A percentile compares a stretch with the other conserved stretches of the same genome.
These are phyloP conservation scores for Parasteatoda tepidariorum DNA, from an alignment of 1,140 invertebrate species.

Conservation along the genomic window DNA sequence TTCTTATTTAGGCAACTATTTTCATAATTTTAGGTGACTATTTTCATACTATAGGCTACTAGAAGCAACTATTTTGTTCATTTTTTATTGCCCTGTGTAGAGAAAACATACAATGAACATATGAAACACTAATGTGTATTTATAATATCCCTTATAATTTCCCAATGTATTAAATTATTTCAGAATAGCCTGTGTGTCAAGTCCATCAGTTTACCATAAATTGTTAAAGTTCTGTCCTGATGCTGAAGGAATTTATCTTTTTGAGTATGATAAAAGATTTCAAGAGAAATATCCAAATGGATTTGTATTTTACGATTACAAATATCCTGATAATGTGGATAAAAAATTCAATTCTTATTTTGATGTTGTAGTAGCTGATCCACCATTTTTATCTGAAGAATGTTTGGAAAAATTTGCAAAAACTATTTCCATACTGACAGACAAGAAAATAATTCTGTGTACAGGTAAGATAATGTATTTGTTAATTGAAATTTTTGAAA, in stretches of 20 bases:
- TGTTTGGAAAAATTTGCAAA: slow-evolving; percentile 85
- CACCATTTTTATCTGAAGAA: slow-evolving; percentile 93
- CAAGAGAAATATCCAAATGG: slow-evolving; percentile 77
- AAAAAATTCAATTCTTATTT: slow-evolving; percentile 74
- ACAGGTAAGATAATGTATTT: slow-evolving; percentile 76
- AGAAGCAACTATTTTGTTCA: too few relatives aligned
- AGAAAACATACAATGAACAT: too few relatives aligned
- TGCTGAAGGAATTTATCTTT: slow-evolving; percentile 76
- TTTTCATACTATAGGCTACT: too few relatives aligned
- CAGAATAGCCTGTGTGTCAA: slow-evolving; percentile 86
- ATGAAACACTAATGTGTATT: too few relatives aligned
- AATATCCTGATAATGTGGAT: slow-evolving; percentile 79
- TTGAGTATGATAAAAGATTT: slow-evolving; percentile 73
- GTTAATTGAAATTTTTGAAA: not conserved
- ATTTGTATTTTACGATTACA: slow-evolving; percentile 92
- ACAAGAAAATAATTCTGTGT: slow-evolving; percentile 87
- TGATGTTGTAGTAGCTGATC: slow-evolving; percentile 91
- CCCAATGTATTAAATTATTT: slow-evolving; percentile 29
- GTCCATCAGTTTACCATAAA: slow-evolving; percentile 84
- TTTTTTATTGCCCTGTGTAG: too few relatives aligned
- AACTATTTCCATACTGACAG: slow-evolving; percentile 82
- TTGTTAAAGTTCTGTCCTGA: slow-evolving; percentile 66
- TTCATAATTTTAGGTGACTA: too few relatives aligned
- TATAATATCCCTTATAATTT: too few relatives aligned
- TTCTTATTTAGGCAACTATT: too few relatives aligned